Evolutionary conservation across 2,888 invertebrate species (phyloP).

Genomic region (Gymnocheta viridis): DNA sequence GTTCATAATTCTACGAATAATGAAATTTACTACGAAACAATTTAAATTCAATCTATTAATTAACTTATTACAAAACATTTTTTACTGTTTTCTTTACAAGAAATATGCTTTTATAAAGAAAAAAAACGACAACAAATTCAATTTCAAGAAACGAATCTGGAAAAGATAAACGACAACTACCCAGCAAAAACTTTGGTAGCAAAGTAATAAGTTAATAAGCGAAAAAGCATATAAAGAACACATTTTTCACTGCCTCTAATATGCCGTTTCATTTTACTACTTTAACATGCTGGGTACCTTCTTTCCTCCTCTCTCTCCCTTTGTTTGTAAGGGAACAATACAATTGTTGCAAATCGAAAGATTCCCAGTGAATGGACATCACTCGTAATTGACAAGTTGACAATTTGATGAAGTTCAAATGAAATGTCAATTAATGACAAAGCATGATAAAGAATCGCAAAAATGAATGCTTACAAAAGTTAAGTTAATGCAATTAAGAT

Average conservation of each 20-base stretch:
- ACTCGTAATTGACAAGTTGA: constrained; percentile 66
- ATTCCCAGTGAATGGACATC: constrained; percentile 67
- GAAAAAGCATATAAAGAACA: too few relatives aligned
- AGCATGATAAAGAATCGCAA: constrained; percentile 9
- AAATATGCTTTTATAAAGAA: constrained; percentile 11
- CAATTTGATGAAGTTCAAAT: constrained; percentile 71
- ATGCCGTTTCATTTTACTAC: too few relatives aligned
- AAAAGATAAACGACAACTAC: background rate
- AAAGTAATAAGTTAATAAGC: too few relatives aligned
- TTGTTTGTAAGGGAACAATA: background rate
- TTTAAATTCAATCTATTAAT: constrained; percentile 68
- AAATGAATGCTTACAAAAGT: constrained; percentile 21
- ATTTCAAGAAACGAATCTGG: background rate
- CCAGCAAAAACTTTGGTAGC: too few relatives aligned
- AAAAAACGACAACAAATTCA: background rate
- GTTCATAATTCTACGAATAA: constrained; percentile 37
- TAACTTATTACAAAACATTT: constrained; percentile 54
- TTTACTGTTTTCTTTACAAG: constrained; percentile 21
- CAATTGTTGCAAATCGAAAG: constrained; percentile 64
- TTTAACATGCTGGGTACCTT: too few relatives aligned
- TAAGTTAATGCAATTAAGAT: constrained; percentile 53
- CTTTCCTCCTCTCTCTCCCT: background rate
- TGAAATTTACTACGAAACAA: constrained; percentile 45
- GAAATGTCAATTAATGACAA: constrained; percentile 72
- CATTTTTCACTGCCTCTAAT: too few relatives aligned